Percentiles rank a stretch among this genome's conserved stretches.
phyloP scores from a whole-genome alignment of 2,797 vertebrate species.

The Alcedo quadribrachys region DNA sequence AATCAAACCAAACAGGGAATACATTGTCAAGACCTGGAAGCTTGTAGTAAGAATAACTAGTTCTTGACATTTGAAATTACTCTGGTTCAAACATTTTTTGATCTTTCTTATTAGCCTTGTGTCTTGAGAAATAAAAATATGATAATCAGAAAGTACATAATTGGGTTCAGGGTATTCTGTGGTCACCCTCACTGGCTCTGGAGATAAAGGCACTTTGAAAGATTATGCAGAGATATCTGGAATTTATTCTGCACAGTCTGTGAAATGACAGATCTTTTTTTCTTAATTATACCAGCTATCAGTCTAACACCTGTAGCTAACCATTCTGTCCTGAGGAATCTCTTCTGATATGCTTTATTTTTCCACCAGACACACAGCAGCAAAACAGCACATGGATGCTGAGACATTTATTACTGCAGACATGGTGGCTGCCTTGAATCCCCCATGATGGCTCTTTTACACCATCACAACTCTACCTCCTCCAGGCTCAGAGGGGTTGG shows the following conservation, averaged over 20 bases:
- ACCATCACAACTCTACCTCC: fast-evolving
- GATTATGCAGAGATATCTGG: constrained; percentile 32
- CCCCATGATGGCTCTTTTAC: fast-evolving
- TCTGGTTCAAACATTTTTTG: constrained; percentile 62
- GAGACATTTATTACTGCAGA: not conserved
- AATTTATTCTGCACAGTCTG: constrained; percentile 53
- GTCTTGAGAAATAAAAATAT: constrained; percentile 66
- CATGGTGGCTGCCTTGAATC: fast-evolving
- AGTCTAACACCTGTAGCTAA: constrained; percentile 63
- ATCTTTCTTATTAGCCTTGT: constrained; percentile 56
- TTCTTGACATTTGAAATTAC: constrained; percentile 67
- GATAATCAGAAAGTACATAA: constrained; percentile 50
- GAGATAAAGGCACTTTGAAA: constrained; percentile 53
- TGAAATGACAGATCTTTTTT: constrained; percentile 69
- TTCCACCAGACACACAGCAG: not conserved
- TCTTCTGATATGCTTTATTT: constrained; percentile 15
- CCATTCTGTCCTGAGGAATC: constrained; percentile 47
- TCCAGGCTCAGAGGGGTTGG: fast-evolving
- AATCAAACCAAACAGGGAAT: constrained; percentile 60
- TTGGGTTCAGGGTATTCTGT: constrained; percentile 61
- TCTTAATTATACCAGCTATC: constrained; percentile 46
- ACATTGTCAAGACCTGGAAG: constrained; percentile 13
- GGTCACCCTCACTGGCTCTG: constrained; percentile 32
- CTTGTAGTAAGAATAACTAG: constrained; percentile 52
- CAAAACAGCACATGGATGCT: not conserved